Conservation (phyloP, 35 echinoderm and acorn worm genomes). For the Ophiothrix spiculata region DNA sequence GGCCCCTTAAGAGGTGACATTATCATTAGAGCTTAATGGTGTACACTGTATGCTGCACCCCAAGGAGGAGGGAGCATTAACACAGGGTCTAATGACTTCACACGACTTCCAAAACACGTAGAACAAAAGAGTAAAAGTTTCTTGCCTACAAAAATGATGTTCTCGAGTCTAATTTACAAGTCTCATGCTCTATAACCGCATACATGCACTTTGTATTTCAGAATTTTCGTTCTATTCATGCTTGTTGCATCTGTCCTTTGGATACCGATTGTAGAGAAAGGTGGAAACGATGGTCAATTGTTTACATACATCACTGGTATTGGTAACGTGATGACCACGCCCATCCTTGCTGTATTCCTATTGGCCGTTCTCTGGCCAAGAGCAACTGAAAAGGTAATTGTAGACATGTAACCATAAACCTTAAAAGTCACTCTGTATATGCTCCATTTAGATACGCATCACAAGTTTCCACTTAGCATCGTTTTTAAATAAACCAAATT, state of each 20-base stretch:
- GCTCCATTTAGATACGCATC: too few species aligned
- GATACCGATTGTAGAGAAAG: conserved; percentile 77
- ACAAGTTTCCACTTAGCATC: too few species aligned
- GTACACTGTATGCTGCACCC: too few species aligned
- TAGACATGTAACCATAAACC: too few species aligned
- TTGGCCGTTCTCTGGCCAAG: conserved; percentile 74
- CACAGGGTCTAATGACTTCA: background rate
- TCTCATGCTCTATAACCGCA: background rate
- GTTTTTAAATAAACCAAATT: too few species aligned
- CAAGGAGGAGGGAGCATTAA: background rate
- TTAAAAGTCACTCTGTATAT: too few species aligned
- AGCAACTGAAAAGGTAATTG: conserved; percentile 72
- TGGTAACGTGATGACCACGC: conserved; percentile 60
- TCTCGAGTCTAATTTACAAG: background rate
- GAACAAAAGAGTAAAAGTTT: too few species aligned
- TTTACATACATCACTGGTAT: conserved; percentile 89
- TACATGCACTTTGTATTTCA: too few species aligned
- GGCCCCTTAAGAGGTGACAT: too few species aligned
- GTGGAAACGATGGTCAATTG: conserved; percentile 74
- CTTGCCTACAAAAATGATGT: background rate
- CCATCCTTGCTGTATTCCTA: conserved; percentile 71
- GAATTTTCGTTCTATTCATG: conserved; percentile 62
- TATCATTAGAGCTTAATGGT: too few species aligned
- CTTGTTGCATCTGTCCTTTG: conserved; percentile 51
- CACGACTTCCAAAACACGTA: background rate